Conservation (phyloP, 2,113 vertebrate species). For the Monarcha castaneiventris region DNA sequence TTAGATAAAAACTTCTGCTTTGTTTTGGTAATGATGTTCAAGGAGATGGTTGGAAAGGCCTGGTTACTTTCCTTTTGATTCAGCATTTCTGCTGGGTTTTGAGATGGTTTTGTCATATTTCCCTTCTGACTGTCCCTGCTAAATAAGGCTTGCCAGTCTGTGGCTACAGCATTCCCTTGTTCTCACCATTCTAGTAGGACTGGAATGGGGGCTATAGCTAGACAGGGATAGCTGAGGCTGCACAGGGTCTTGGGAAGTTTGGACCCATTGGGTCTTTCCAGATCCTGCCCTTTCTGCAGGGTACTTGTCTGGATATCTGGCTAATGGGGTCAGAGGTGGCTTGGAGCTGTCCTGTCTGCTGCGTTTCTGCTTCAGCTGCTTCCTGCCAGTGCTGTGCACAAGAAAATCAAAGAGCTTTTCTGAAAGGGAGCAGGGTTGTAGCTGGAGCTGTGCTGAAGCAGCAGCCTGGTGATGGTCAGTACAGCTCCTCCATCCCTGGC, state of each 20-base stretch:
- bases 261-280: not conserved
- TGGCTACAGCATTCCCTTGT: not conserved
- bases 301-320: not conserved
- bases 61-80: not conserved
- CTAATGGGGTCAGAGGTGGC: not conserved
- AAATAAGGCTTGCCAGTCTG: not conserved
- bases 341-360: not conserved
- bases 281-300: not conserved
- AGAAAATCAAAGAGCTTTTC: not conserved
- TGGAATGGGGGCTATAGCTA: not conserved
- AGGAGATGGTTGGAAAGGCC: not conserved
- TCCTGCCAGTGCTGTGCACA: not conserved
- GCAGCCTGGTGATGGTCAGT: not conserved
- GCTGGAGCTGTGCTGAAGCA: not conserved
- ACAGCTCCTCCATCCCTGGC: not conserved
- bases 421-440: not conserved
- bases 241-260: fast-evolving
- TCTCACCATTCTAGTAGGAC: not conserved
- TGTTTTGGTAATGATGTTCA: not conserved
- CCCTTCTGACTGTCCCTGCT: not conserved
- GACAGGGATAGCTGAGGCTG: not conserved
- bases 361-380: not conserved
- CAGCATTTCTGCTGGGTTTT: fast-evolving
- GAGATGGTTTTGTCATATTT: not conserved
- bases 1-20: not conserved